Conservation (phyloP, 2,113 vertebrate species). For the Donacobius atricapilla region DNA sequence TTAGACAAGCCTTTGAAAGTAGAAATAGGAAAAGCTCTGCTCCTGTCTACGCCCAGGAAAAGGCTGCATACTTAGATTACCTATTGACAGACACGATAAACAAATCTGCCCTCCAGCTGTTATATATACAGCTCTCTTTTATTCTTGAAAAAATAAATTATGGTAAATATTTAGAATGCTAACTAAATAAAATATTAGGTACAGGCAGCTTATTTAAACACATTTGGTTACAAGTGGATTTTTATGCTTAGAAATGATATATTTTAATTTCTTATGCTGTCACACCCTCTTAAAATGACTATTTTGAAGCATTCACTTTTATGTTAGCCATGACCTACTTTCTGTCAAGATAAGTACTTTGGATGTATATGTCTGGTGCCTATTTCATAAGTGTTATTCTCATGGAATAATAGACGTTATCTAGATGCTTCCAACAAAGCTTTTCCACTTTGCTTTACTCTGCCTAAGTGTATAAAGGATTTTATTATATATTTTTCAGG, state of each 20-base stretch:
- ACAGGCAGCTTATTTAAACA: background rate
- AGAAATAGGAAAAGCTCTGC: background rate
- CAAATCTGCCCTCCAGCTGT: background rate
- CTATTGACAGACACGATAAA: background rate
- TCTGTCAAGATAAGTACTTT: background rate
- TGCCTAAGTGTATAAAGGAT: background rate
- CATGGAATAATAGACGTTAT: background rate
- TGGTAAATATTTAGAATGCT: background rate
- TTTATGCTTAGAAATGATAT: background rate
- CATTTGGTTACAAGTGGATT: background rate
- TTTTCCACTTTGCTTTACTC: background rate
- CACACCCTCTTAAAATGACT: background rate
- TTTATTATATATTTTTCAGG: background rate
- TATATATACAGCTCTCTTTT: background rate
- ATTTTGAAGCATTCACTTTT: background rate
- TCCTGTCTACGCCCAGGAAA: background rate
- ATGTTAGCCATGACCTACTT: slow-evolving; percentile 9
- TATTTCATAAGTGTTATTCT: background rate
- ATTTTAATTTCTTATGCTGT: background rate
- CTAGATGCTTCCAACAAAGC: background rate
- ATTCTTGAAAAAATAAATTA: background rate
- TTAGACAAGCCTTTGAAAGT: background rate
- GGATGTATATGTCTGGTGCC: background rate
- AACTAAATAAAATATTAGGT: background rate
- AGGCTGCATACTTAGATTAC: background rate